A percentile compares a stretch with the other conserved stretches of the same genome.
These are phyloP conservation scores for Labeo rohita DNA, from an alignment of 2,113 vertebrate genomes.

Conservation along the genomic window DNA sequence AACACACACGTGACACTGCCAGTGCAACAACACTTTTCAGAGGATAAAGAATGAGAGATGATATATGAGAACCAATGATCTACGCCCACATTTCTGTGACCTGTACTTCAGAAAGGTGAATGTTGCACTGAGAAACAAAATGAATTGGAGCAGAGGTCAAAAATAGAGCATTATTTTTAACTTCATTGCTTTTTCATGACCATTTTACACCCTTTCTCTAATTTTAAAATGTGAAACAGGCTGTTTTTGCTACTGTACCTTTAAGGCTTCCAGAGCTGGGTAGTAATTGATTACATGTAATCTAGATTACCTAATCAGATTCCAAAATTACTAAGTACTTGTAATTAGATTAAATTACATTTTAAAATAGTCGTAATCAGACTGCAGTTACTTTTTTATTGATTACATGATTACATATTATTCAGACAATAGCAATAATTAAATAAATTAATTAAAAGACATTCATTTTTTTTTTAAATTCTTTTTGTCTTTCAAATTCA, in stretches of 20 bases:
- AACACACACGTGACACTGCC: background rate
- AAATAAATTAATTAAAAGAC: no score
- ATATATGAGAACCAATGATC: background rate
- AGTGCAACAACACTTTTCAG: conserved; percentile 14
- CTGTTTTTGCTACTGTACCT: background rate
- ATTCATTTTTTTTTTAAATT: no score
- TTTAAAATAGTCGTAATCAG: no score
- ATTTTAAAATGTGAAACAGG: background rate
- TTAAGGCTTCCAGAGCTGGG: no score
- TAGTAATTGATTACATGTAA: no score
- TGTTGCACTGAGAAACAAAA: conserved; percentile 12
- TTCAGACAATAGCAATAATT: no score
- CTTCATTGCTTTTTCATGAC: background rate
- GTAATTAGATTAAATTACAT: no score
- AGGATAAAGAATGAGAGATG: background rate
- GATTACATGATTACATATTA: no score
- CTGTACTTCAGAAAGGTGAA: background rate
- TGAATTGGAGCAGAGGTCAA: background rate
- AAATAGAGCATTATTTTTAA: background rate
- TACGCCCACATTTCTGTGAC: background rate
- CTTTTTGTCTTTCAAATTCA: no score
- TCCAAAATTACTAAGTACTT: no score
- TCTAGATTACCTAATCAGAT: no score
- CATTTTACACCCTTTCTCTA: background rate
- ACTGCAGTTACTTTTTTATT: no score